Percentiles rank a stretch among this genome's conserved stretches.
phyloP scores from a whole-genome alignment of 2,113 vertebrate genomes.

The Salvelinus sp. region DNA sequence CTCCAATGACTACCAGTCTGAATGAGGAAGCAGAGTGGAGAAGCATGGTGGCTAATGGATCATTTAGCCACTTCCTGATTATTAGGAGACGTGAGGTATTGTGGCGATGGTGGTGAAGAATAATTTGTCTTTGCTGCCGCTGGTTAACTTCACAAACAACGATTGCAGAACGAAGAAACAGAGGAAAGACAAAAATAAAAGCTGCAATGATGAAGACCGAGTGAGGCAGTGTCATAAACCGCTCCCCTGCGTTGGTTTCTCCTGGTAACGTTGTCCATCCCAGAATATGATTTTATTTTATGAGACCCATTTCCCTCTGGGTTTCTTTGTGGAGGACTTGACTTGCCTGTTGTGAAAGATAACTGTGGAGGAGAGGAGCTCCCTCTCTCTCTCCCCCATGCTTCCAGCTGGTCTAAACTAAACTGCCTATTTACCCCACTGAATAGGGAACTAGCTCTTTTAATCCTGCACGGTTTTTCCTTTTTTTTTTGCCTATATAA shows the following conservation, averaged over 20 bases:
- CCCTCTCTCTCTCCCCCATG: conserved; percentile 27
- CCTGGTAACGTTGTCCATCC: conserved; percentile 44
- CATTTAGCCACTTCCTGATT: conserved; percentile 40
- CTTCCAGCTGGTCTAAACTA: conserved; percentile 49
- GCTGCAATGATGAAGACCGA: conserved; percentile 38
- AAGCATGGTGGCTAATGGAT: conserved; percentile 9
- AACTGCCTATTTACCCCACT: conserved; percentile 61
- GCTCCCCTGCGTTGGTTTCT: conserved; percentile 8
- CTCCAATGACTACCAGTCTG: not conserved
- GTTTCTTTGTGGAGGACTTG: conserved; percentile 39
- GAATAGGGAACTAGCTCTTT: conserved; percentile 55
- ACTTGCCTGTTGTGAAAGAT: conserved; percentile 59
- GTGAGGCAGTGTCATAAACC: conserved; percentile 32
- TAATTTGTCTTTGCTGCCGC: conserved; percentile 35
- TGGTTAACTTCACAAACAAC: conserved; percentile 33
- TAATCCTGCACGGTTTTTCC: conserved; percentile 55
- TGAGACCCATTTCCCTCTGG: conserved; percentile 50
- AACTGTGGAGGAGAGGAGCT: conserved; percentile 46
- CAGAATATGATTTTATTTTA: conserved; percentile 55
- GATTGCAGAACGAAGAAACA: not conserved
- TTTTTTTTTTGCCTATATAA: conserved; percentile 62
- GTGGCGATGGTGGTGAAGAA: conserved; percentile 21
- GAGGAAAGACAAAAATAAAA: conserved; percentile 15
- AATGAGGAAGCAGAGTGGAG: not conserved
- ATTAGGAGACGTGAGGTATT: conserved; percentile 28